Conservation (phyloP, 92 coral and sea anemone genomes). For the Chrysogorgia sp. region DNA sequence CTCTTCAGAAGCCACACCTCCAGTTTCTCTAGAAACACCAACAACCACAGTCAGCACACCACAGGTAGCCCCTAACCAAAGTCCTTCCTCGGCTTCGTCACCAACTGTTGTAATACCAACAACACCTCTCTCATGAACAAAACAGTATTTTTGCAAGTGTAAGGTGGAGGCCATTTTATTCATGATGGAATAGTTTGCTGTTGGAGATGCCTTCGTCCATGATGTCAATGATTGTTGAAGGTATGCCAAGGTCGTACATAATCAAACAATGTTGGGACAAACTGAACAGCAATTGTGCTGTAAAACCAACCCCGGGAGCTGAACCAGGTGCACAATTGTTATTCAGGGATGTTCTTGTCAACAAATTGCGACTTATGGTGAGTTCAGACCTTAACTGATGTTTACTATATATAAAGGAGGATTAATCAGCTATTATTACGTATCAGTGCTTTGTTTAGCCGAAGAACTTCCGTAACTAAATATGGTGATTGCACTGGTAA, state of each 20-base stretch:
- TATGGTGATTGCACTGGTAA: too few species aligned
- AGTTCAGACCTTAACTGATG: not conserved
- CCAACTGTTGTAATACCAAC: not conserved
- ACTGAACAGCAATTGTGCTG: constrained; percentile 52
- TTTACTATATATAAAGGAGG: too few species aligned
- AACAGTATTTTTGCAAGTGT: not conserved
- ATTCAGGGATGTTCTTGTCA: constrained; percentile 57
- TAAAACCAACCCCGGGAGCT: constrained; percentile 54
- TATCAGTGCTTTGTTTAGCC: too few species aligned
- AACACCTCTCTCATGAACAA: not conserved
- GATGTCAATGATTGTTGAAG: constrained; percentile 57
- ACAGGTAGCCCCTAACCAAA: not conserved
- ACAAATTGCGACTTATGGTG: constrained; percentile 49
- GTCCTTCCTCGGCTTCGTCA: not conserved
- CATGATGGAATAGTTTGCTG: constrained; percentile 61
- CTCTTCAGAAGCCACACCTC: constrained; percentile 14
- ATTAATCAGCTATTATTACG: too few species aligned
- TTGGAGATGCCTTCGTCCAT: constrained; percentile 58
- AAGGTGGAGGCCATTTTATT: constrained; percentile 48
- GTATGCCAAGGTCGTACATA: constrained; percentile 63
- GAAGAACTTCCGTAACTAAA: too few species aligned
- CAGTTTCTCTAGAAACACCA: constrained; percentile 14
- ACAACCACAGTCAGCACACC: not conserved
- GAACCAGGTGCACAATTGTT: constrained; percentile 70
- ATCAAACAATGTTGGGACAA: constrained; percentile 52